These are phyloP conservation scores for Nemoura dubitans DNA, from an alignment of 2,888 invertebrate genomes.

Conservation along the genomic window DNA sequence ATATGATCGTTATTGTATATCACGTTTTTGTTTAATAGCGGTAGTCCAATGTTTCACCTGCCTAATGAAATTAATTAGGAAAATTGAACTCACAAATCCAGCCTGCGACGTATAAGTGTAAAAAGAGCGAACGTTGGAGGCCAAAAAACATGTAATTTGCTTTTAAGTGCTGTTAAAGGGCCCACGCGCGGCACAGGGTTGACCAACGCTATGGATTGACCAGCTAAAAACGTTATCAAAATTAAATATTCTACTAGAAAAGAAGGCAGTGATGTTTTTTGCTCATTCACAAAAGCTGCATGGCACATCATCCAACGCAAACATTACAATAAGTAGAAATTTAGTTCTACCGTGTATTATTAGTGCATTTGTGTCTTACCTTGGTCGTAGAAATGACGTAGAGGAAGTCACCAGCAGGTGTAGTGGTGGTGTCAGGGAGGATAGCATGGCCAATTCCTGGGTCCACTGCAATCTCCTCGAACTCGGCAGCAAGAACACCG, in stretches of 20 bases:
- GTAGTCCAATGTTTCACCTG: neutral
- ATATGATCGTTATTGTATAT: neutral
- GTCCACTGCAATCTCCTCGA: conserved; percentile 86
- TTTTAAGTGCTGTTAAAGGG: neutral
- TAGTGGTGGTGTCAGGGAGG: conserved; percentile 86
- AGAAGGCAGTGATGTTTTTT: neutral
- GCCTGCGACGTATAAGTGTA: neutral
- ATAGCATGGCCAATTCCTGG: conserved; percentile 73
- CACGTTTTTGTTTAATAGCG: neutral
- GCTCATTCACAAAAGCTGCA: neutral
- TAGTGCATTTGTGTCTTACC: conserved; percentile 60
- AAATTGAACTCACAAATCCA: neutral
- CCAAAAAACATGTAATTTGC: neutral
- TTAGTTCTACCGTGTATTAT: neutral
- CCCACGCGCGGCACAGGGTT: neutral
- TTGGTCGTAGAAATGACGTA: conserved; percentile 84
- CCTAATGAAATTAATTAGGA: neutral
- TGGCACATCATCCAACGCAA: neutral
- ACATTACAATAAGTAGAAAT: neutral
- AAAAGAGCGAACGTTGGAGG: neutral
- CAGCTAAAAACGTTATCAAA: neutral
- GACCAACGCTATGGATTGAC: neutral
- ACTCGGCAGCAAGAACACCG: conserved; percentile 76
- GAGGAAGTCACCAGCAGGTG: conserved; percentile 82
- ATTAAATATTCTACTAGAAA: too few relatives aligned